Base-by-base conservation (phyloP, 2,113 vertebrate species). In the Ptilonorhynchus violaceus region DNA sequence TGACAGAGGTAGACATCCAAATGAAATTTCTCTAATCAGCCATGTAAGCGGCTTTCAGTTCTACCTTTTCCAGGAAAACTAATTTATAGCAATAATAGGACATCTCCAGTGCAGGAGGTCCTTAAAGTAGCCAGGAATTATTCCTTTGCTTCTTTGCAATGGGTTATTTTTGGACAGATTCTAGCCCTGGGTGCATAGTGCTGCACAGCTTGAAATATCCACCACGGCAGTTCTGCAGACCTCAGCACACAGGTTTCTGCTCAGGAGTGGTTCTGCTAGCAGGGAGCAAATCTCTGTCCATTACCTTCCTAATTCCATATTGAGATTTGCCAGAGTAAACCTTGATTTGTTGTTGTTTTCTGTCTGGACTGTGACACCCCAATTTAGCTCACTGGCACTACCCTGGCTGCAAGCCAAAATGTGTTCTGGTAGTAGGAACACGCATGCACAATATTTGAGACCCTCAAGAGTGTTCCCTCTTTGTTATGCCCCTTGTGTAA, bases 1-100 rank as follows among this genome's bases (percentile, higher is more conserved):
- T 18, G n/a, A 49, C 77, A 19, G 31, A 64, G 64, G 74, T 60
- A 62, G 81, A 72, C 69, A 70, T 78, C 53, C 77, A 62, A 82
- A 90, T 60, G 53, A 91, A 93, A 35, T 86, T 39, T 27, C 56
- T 85, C 74, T 77, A 91, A 89, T 93, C 86, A 94, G 59, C 86
- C 76, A 44, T 68, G 20, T 93, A 94, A 94, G 59, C 21, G 42
- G 55, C 72, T 97, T 95, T 94, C 88, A 75, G 70, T 86, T 85
- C 70, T 80, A 41, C 30, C 33, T 50, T 60, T 89, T 93, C 73
- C 8, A n/a, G 72, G 75, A 94, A 87, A 88, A 94, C 62, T 41
- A 92, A 91, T 79, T 83, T 85, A 52, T 5, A 75, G 59, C 23
- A 93, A 15, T 87, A 86, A 69, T 25, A 35, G 25, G 69, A 58